Evolutionary conservation across 2,888 invertebrate species (phyloP).

Genomic region (Campopleginae sp.): DNA sequence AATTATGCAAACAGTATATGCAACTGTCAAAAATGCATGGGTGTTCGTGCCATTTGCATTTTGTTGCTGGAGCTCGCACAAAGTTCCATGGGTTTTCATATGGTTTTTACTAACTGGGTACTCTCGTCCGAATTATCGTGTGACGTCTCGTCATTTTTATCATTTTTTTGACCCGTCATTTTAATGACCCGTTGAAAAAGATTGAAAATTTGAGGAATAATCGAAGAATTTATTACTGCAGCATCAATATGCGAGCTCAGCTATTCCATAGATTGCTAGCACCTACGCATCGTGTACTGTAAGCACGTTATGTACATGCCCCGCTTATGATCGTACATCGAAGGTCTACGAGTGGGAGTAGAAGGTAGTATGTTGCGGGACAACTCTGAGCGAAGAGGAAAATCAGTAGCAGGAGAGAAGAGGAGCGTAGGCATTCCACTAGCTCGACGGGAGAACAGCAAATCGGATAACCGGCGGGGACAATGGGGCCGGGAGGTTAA

Average conservation of each 20-base stretch:
- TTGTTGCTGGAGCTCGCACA: not conserved
- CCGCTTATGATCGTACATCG: constrained; percentile 17
- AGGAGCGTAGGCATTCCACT: constrained; percentile 58
- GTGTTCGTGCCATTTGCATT: not conserved
- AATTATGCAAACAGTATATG: not conserved
- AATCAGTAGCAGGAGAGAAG: constrained; percentile 28
- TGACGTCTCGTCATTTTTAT: not conserved
- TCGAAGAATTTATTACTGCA: not conserved
- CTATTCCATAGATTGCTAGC: not conserved
- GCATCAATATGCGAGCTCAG: not conserved
- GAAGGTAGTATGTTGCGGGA: constrained; percentile 23
- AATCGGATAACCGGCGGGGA: constrained; percentile 82
- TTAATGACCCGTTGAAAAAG: too few relatives aligned
- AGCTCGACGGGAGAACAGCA: constrained; percentile 73
- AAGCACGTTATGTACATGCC: not conserved
- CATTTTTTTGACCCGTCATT: not conserved
- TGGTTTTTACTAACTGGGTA: too few relatives aligned
- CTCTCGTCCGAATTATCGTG: too few relatives aligned
- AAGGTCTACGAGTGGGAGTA: constrained; percentile 21
- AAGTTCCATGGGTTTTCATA: not conserved
- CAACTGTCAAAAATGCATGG: not conserved
- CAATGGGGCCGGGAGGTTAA: constrained; percentile 83
- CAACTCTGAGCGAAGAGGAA: constrained; percentile 23
- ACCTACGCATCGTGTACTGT: not conserved
- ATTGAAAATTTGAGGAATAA: not conserved